These are phyloP conservation scores for Hepsetus odoe DNA, from an alignment of 2,113 vertebrate genomes.

Conservation along the genomic window DNA sequence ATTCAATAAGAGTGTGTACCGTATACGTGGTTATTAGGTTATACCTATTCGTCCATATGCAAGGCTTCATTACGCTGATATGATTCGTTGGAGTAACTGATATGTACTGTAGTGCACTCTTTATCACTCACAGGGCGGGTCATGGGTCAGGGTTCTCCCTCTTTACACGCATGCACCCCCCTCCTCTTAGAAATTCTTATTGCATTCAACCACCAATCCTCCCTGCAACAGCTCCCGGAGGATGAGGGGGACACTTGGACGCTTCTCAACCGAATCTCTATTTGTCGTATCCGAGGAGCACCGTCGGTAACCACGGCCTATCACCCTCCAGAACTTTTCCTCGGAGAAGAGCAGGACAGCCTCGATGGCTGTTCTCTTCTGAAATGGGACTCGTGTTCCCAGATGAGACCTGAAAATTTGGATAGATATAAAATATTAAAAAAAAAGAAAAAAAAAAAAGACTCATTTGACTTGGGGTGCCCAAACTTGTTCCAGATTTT, in stretches of 20 bases:
- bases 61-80: constrained; percentile 62
- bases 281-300: neutral
- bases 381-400: too few species aligned
- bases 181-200: constrained; percentile 46
- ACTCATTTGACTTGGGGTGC: too few species aligned
- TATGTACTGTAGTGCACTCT: constrained; percentile 57
- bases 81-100: constrained; percentile 67
- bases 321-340: neutral
- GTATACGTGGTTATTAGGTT: constrained; percentile 77
- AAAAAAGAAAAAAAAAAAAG: too few species aligned
- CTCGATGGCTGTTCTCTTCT: too few species aligned
- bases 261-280: neutral
- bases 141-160: constrained; percentile 20
- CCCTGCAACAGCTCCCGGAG: constrained; percentile 37
- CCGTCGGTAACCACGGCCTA: too few species aligned
- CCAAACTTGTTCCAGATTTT: too few species aligned
- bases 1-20: constrained; percentile 51
- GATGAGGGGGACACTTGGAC: neutral
- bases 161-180: constrained; percentile 31
- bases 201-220: constrained; percentile 49
- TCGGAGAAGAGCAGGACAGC: neutral
- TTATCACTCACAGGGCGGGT: constrained; percentile 44
- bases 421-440: too few species aligned
- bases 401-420: too few species aligned
- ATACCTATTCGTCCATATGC: constrained; percentile 64